Base-by-base conservation (phyloP, 2,113 vertebrate species). In the Caloenas nicobarica region DNA sequence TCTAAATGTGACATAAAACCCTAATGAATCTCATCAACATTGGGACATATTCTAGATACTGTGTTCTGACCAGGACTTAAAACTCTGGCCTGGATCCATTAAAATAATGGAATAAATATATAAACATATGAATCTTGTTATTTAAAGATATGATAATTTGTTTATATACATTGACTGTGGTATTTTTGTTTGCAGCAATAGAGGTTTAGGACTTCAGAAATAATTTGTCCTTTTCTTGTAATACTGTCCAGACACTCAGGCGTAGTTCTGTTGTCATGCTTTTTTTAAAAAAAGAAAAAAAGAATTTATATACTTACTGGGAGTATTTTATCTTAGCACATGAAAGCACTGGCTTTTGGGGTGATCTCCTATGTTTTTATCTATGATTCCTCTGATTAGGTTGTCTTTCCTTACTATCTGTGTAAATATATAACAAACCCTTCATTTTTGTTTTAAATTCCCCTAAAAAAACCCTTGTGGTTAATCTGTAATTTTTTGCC, bases 1-100 rank as follows among this genome's bases (percentile, higher is more conserved):
- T 93, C 83, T 89, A 84, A 91, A 92, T 54, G 57, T 42, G 72
- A 91, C 91, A 92, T 31, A 86, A 95, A 93, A n/a, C 56, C 42
- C 16, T 84, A 92, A 74, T 44, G 42, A 93, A 84, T 51, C 48
- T 89, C 0, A 0, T 51, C 77, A 71, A 48, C 2, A 4, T 16
- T 17, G 23, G 34, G 51, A 29, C 44, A 4, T 60, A 53, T 74
- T 78, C 61, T 72, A n/a, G 36, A n/a, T 16, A 11, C 1, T 76
- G 21, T 66, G 71, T 90, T 22, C 48, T 85, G 57, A 28, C 48
- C n/a, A 57, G 0, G 1, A 19, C 1, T 4, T 62, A 96, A 93
- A 82, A 36, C 21, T 42, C 40, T 48, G 76, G 64, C 18, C 56
- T 62, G 70, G 22, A 64, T 83, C 58, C 6, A 2, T 61, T 73